Percentiles rank a stretch among this genome's conserved stretches.
Evolutionary conservation across 2,888 invertebrate species (phyloP).

Genomic region (Mythimna vitellina): DNA sequence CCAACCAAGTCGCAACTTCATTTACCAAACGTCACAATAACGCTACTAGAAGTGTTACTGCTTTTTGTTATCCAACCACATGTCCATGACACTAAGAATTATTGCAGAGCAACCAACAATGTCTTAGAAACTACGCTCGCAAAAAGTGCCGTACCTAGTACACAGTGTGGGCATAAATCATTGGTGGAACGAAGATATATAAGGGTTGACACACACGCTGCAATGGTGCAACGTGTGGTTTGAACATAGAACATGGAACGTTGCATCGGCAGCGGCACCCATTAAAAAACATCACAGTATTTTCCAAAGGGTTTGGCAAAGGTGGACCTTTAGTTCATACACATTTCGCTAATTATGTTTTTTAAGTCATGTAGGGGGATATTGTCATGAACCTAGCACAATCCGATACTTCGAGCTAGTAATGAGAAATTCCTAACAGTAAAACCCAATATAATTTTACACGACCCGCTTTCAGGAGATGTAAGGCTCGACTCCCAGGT

Average conservation of each 20-base stretch:
- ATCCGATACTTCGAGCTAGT: too few relatives aligned
- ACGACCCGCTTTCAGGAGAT: too few relatives aligned
- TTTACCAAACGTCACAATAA: constrained; percentile 27
- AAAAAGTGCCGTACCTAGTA: constrained; percentile 22
- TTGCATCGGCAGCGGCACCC: not conserved
- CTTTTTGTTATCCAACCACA: constrained; percentile 36
- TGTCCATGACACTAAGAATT: constrained; percentile 36
- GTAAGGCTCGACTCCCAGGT: too few relatives aligned
- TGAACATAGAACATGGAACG: not conserved
- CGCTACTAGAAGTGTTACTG: constrained; percentile 13
- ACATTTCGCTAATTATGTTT: too few relatives aligned
- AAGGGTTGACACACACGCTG: constrained; percentile 7
- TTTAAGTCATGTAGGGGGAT: too few relatives aligned
- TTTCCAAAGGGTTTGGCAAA: too few relatives aligned
- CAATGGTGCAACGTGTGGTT: not conserved
- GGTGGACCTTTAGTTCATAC: too few relatives aligned
- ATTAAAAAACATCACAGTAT: too few relatives aligned
- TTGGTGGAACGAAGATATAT: constrained; percentile 22
- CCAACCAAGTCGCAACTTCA: constrained; percentile 20
- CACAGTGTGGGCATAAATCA: constrained; percentile 17
- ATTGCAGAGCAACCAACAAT: constrained; percentile 29
- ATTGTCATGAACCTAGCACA: too few relatives aligned
- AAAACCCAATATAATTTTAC: too few relatives aligned
- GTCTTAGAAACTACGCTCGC: constrained; percentile 17
- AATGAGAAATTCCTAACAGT: too few relatives aligned